Base-by-base conservation (phyloP, 2,797 vertebrate genomes). In the Phaenicophaeus curvirostris region DNA sequence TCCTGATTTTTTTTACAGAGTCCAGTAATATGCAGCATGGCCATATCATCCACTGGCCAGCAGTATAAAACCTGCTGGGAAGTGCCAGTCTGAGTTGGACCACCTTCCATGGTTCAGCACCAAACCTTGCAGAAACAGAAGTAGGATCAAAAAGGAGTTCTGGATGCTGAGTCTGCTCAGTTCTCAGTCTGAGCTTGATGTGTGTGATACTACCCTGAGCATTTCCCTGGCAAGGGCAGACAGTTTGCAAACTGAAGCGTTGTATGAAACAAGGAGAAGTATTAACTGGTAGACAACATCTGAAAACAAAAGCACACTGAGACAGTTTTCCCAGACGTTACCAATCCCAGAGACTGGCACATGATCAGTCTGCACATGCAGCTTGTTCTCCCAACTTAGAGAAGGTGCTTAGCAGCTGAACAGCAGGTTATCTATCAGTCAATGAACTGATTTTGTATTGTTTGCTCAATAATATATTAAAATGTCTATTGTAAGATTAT, bases 341-440 rank as follows among this genome's bases (percentile, higher is more conserved):
- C 6, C 5, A 42, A 7, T 30, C 4, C 3, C 9, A 82, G 18
- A 35, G 11, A 66, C 25, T 0, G 1, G 5, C 15, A 28, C 2
- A 6, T 3, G 17, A 11, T 61, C 42, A 35, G 8, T 59, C n/a
- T 54, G 21, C 9, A 20, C 1, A 11, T 5, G 14, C 3, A 39
- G 3, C 6, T 46, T 18, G 4, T 66, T 48, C 37, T 84, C 8
- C 27, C 2, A 3, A 24, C 13, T 46, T 24, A 59, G 15, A 19
- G 42, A 77, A 88, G 25, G 9, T 1, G 1, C 3, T 9, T 5
- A 24, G 51, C 17, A 63, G 7, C 9, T 61, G 23, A 74, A 35
- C 3, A 6, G 8, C 8, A 1, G 5, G 9, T 3, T 57, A 18
- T 28, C 7, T 57, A 18, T 28, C 7, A 8, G 46, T 55, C 42